These are phyloP conservation scores for Chironomus tepperi DNA, from an alignment of 1,140 invertebrate genomes.

Conservation along the genomic window DNA sequence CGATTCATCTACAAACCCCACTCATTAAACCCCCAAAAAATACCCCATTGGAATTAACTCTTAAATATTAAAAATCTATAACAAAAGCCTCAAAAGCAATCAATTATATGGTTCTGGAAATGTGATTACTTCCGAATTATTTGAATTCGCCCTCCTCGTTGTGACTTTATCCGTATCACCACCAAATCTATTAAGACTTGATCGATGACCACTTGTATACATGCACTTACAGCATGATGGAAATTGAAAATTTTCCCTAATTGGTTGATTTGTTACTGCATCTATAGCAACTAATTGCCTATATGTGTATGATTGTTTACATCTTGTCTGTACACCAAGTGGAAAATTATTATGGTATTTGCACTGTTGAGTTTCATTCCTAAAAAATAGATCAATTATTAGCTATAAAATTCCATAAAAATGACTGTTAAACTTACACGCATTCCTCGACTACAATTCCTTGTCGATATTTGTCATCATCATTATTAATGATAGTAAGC, in stretches of 20 bases:
- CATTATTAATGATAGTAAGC: constrained; percentile 35
- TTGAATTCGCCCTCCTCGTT: too few relatives aligned
- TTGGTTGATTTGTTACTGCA: constrained; percentile 27
- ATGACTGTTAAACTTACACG: constrained; percentile 32
- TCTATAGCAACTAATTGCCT: neutral
- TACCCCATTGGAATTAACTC: too few relatives aligned
- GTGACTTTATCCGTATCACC: constrained; percentile 32
- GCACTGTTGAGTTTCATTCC: neutral
- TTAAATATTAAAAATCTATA: too few relatives aligned
- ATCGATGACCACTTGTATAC: constrained; percentile 26
- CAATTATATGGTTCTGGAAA: too few relatives aligned
- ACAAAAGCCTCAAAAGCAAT: too few relatives aligned
- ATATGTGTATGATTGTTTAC: neutral
- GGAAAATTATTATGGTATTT: neutral
- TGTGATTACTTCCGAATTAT: too few relatives aligned
- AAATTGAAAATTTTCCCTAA: constrained; percentile 42
- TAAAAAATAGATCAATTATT: neutral
- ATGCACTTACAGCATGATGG: constrained; percentile 37
- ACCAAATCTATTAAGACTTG: constrained; percentile 37
- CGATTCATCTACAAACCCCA: too few relatives aligned
- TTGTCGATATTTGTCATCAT: constrained; percentile 33
- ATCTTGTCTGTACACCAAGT: neutral
- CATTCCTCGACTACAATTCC: constrained; percentile 37
- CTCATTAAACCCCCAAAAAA: too few relatives aligned
- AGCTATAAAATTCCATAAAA: neutral